phyloP scores from a whole-genome alignment of 2,113 vertebrate species.

The Odontesthes bonariensis region DNA sequence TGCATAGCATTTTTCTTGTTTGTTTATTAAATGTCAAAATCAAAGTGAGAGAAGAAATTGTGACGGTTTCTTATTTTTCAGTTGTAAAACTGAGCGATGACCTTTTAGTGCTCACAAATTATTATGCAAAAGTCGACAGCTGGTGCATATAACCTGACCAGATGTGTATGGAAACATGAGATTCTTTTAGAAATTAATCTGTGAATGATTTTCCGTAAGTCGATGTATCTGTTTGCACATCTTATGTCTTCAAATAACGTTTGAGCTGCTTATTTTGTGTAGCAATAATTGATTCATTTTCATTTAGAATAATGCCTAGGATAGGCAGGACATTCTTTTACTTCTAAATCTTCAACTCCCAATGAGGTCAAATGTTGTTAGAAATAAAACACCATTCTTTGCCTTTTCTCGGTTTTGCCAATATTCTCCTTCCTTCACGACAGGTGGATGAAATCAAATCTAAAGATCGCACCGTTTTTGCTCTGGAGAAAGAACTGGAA shows the following conservation, averaged over 20 bases:
- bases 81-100: neutral
- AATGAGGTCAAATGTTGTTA: no score
- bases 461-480: conserved; percentile 96
- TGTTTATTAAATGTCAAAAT: no score
- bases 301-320: no score
- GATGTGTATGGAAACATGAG: neutral
- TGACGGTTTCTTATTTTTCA: neutral
- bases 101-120: neutral
- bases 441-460: conserved; percentile 99
- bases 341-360: no score
- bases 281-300: no score
- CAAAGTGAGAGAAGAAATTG: no score
- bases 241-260: neutral
- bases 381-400: neutral
- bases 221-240: neutral
- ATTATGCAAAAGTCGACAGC: neutral
- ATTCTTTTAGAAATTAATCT: no score
- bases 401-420: no score
- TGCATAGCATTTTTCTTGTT: no score
- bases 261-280: neutral
- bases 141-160: neutral
- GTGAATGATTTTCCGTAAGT: neutral
- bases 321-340: no score
- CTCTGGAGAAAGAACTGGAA: conserved; percentile 96
- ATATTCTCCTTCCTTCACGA: neutral